Percentiles rank a stretch among this genome's conserved stretches.
phyloP scores from a whole-genome alignment of 2,113 vertebrate species.

The Sorex araneus region DNA sequence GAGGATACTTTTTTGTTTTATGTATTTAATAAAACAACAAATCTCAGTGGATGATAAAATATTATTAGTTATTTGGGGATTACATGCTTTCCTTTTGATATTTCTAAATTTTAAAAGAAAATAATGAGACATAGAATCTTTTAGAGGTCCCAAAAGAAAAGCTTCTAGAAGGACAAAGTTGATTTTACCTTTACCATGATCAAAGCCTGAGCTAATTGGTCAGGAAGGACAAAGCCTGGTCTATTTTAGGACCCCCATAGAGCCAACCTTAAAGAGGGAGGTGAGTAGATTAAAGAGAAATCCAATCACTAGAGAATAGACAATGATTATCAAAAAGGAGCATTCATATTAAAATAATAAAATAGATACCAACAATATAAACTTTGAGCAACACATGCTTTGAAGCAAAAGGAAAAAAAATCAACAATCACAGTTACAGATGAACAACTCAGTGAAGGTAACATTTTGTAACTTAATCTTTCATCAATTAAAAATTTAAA shows the following conservation, averaged over 20 bases:
- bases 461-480: constrained; percentile 18
- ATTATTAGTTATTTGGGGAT: not conserved
- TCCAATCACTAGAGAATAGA: constrained; percentile 5
- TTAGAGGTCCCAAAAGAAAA: constrained; percentile 9
- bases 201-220: constrained; percentile 72
- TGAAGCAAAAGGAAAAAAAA: constrained; percentile 59
- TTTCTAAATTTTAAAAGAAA: constrained; percentile 55
- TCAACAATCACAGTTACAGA: constrained; percentile 37
- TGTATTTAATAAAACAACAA: not conserved
- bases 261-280: not conserved
- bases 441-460: constrained; percentile 5
- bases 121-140: constrained; percentile 35
- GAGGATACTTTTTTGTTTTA: not conserved
- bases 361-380: not conserved
- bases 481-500: constrained; percentile 46
- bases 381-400: not conserved
- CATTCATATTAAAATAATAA: constrained; percentile 46
- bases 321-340: constrained; percentile 19
- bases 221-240: constrained; percentile 32
- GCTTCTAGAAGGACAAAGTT: constrained; percentile 46
- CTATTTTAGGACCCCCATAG: constrained; percentile 37
- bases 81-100: not conserved
- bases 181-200: constrained; percentile 66
- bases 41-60: not conserved
- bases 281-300: constrained; percentile 65